These are phyloP conservation scores for Chelmon rostratus DNA, from an alignment of 2,797 vertebrate species.

Conservation along the genomic window DNA sequence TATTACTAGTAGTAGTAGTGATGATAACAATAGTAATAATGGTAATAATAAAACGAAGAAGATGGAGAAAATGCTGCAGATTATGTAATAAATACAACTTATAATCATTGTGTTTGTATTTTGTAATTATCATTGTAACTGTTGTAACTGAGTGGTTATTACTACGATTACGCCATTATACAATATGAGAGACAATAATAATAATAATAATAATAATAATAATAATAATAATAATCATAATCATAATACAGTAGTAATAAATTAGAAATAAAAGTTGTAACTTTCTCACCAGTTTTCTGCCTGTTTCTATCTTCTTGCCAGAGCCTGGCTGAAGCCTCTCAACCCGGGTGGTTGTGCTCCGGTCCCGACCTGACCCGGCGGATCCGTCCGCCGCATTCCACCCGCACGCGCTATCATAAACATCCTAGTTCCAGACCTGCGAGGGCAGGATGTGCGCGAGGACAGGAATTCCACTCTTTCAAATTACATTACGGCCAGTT, in stretches of 20 bases:
- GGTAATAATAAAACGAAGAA: no score
- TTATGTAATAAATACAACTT: no score
- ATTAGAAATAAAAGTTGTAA: neutral
- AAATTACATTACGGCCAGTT: conserved; percentile 72
- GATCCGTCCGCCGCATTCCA: conserved; percentile 86
- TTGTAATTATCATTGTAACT: no score
- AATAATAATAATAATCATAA: neutral
- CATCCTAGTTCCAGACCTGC: conserved; percentile 81
- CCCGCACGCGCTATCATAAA: conserved; percentile 82
- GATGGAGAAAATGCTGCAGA: no score
- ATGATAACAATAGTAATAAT: neutral
- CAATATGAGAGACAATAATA: neutral
- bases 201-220: neutral
- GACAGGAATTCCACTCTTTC: conserved; percentile 85
- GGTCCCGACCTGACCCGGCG: conserved; percentile 81
- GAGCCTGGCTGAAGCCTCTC: conserved; percentile 6
- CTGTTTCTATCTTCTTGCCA: neutral
- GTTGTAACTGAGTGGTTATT: no score
- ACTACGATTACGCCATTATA: no score
- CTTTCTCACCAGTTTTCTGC: neutral
- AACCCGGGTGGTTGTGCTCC: conserved; percentile 45
- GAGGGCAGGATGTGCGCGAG: conserved; percentile 83
- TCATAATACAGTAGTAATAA: neutral
- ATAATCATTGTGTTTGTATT: no score
- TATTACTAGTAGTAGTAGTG: no score